phyloP scores from a whole-genome alignment of 1,140 invertebrate genomes.

The Arctopsyche grandis region DNA sequence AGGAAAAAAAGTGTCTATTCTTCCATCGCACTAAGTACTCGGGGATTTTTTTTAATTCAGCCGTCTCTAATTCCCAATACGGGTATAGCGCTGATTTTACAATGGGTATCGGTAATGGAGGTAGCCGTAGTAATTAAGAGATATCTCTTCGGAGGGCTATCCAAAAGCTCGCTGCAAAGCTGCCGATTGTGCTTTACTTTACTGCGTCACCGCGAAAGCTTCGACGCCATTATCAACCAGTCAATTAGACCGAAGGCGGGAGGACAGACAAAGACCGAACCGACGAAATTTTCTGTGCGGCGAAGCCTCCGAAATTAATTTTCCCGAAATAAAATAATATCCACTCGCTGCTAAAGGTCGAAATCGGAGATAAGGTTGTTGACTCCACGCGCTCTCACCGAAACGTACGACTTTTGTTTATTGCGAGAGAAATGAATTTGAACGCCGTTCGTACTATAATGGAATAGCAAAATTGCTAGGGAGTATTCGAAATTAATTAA shows the following conservation, averaged over 20 bases:
- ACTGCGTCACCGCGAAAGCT: conserved; percentile 19
- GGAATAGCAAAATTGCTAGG: background rate
- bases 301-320: conserved; percentile 25
- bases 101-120: conserved; percentile 35
- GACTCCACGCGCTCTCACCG: background rate
- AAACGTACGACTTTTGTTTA: background rate
- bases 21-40: background rate
- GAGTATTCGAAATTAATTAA: background rate
- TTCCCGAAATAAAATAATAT: conserved; percentile 12
- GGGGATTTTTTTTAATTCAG: conserved; percentile 5
- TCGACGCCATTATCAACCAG: conserved; percentile 15
- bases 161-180: conserved; percentile 20
- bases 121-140: conserved; percentile 36
- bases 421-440: background rate
- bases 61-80: conserved; percentile 29
- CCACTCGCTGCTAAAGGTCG: background rate
- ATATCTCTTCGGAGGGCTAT: conserved; percentile 28
- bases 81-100: conserved; percentile 26
- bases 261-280: background rate
- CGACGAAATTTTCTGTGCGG: background rate
- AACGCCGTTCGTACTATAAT: background rate
- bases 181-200: conserved; percentile 8
- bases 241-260: conserved; percentile 2
- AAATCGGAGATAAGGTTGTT: background rate
- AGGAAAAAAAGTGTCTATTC: background rate